Percentiles rank a stretch among this genome's conserved stretches.
Conservation (phyloP, 2,888 invertebrate species). For the Apamea crenata region DNA sequence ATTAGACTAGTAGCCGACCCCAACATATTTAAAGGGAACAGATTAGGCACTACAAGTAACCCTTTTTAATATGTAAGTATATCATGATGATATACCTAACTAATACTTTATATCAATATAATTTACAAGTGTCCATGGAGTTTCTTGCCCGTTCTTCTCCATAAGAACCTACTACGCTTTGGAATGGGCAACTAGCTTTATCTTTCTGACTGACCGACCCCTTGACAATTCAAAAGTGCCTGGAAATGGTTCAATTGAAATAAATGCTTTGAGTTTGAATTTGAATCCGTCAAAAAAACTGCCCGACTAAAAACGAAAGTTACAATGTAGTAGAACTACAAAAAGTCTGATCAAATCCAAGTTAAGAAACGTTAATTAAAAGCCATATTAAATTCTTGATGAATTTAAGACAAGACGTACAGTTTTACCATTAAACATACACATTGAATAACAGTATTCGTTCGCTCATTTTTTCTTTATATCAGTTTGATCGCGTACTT, state of each 20-base stretch:
- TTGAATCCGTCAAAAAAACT: neutral
- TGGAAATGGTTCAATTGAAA: too few species aligned
- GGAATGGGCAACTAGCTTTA: too few species aligned
- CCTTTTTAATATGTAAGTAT: too few species aligned
- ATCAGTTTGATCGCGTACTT: constrained; percentile 73
- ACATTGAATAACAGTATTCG: constrained; percentile 55
- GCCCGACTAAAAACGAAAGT: neutral
- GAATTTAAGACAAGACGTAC: constrained; percentile 42
- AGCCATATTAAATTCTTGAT: constrained; percentile 15
- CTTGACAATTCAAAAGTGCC: too few species aligned
- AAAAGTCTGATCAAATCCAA: neutral
- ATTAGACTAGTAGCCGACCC: neutral
- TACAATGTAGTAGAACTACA: neutral
- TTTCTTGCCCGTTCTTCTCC: too few species aligned
- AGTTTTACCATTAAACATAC: constrained; percentile 30
- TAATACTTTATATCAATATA: neutral
- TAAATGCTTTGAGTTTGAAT: neutral
- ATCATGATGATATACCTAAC: neutral
- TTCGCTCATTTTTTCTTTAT: constrained; percentile 55
- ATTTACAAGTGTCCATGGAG: too few species aligned
- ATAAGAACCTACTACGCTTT: too few species aligned
- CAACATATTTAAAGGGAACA: too few species aligned
- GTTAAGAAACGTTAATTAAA: neutral
- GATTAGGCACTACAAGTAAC: neutral
- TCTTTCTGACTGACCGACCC: too few species aligned